Evolutionary conservation across 2,113 vertebrate species (phyloP).

Genomic region (Micromys minutus): DNA sequence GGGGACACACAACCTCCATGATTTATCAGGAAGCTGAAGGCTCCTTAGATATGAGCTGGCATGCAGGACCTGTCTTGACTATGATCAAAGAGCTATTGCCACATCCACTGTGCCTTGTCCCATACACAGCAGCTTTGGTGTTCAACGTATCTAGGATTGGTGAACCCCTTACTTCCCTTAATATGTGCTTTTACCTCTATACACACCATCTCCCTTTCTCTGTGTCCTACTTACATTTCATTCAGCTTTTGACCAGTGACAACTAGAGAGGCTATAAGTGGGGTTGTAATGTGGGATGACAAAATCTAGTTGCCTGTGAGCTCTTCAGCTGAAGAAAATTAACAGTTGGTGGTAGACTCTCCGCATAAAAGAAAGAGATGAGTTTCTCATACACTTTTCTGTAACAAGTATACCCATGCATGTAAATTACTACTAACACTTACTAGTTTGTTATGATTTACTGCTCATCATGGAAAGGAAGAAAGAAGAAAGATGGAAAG

Average conservation of each 20-base stretch:
- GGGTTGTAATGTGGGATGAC: conserved; percentile 63
- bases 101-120: not conserved
- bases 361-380: conserved; percentile 69
- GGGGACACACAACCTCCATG: accelerated
- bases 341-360: conserved; percentile 57
- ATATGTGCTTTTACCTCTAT: not conserved
- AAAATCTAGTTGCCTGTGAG: conserved; percentile 48
- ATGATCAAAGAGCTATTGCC: conserved; percentile 50
- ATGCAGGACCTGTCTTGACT: conserved; percentile 18
- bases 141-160: conserved; percentile 73
- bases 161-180: conserved; percentile 67
- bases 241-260: conserved; percentile 70
- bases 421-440: conserved; percentile 43
- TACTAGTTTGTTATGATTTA: conserved; percentile 53
- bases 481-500: too few species aligned
- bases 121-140: conserved; percentile 76
- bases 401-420: not conserved
- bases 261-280: conserved; percentile 51
- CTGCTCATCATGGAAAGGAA: not conserved
- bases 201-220: not conserved
- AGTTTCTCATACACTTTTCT: conserved; percentile 61
- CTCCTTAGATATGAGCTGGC: not conserved
- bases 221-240: not conserved
- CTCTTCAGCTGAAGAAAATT: conserved; percentile 71
- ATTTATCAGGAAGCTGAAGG: not conserved